Base-by-base conservation (phyloP, 1,140 invertebrate species). In the Semibalanus balanoides region DNA sequence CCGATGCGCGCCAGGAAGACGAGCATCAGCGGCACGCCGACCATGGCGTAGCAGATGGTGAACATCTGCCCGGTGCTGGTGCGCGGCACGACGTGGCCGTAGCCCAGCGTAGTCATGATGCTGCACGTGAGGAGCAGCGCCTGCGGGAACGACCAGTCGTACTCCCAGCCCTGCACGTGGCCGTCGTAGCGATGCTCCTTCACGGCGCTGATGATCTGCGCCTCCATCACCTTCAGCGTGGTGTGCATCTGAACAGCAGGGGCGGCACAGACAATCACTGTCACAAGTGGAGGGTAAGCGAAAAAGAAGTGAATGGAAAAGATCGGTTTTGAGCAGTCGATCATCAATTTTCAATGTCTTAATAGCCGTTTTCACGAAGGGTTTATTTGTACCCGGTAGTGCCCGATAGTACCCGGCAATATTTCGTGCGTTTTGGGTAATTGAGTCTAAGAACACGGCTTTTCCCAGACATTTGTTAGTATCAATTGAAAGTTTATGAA, bases 101-200 rank as follows among this genome's bases (percentile, higher is more conserved):
- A 81, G n/a, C 80, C 82, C 73, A 82, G 82, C 5, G 81, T 80
- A 0, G 77, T 80, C 64, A 82, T 79, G 64, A 79, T 82, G 31
- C 81, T 82, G 19, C 82, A 77, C 28, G 81, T 78, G 76, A 82
- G 82, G 25, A 83, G 76, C 3, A 83, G 70, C 9, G 82, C 77
- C 31, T 81, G 82, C 0, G 80, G 74, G 74, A 82, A 80, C 0
- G 80, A 79, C 82, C 82, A 83, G 71, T 79, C 79, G 43, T 79
- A 78, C 31, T 81, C 77, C 81, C 81, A 82, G 3, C 76, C 43
- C 70, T 81, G 74, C n/a, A 76, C 74, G 9, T 78, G 76, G 14
- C 80, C 80, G 77, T 83, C 82, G 43, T 82, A 83, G 1, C 76
- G 31, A 64, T 78, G 69, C 0, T 81, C 78, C 0, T 69, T 76